Evolutionary conservation across 1,140 invertebrate species (phyloP).

Genomic region (Lepidurus couesii): DNA sequence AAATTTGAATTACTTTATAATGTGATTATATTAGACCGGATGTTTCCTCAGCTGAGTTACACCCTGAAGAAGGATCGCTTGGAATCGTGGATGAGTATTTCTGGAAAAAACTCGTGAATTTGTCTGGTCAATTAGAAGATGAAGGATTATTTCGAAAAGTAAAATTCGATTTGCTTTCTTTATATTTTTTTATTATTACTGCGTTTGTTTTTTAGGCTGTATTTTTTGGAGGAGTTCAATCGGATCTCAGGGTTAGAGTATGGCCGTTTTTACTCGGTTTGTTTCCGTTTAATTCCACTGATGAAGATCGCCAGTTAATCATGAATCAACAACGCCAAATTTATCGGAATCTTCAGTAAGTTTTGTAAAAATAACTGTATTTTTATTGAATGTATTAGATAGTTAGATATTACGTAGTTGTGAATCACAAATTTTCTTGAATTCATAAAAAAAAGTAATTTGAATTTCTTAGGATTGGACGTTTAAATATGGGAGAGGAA

Average conservation of each 20-base stretch:
- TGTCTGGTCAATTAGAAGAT: conserved; percentile 80
- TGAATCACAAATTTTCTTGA: no score
- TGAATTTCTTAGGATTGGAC: conserved; percentile 49
- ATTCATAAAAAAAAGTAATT: no score
- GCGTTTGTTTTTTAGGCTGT: conserved; percentile 53
- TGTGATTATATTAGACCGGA: conserved; percentile 64
- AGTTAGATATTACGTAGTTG: no score
- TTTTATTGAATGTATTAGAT: no score
- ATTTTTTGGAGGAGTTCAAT: conserved; percentile 86
- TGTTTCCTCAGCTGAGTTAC: conserved; percentile 77
- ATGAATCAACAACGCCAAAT: conserved; percentile 69
- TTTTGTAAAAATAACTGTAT: not conserved
- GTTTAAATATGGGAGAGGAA: conserved; percentile 68
- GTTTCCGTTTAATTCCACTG: conserved; percentile 84
- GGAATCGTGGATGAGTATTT: conserved; percentile 64
- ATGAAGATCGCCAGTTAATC: conserved; percentile 77
- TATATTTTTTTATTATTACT: conserved; percentile 32
- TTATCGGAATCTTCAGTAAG: conserved; percentile 41
- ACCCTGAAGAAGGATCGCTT: conserved; percentile 87
- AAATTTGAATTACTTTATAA: not conserved
- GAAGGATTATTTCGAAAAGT: conserved; percentile 75
- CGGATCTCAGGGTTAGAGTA: conserved; percentile 72
- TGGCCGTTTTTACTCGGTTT: conserved; percentile 92
- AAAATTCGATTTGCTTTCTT: conserved; percentile 29
- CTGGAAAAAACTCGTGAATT: conserved; percentile 72